Evolutionary conservation across 2,797 vertebrate genomes (phyloP).

Genomic region (Hypotaenidia okinawae): DNA sequence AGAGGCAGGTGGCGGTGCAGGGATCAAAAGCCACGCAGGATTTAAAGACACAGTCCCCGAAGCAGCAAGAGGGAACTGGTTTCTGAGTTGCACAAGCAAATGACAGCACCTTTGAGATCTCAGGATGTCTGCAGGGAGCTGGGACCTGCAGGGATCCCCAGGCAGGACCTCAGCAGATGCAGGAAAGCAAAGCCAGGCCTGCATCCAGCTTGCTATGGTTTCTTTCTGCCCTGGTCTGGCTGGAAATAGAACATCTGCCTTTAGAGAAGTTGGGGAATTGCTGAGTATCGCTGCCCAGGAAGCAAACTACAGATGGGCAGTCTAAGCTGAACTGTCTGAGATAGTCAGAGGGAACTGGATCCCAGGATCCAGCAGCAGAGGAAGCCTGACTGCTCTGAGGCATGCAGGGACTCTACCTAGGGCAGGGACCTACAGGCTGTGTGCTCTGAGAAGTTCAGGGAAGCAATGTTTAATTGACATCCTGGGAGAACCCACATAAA

Average conservation of each 20-base stretch:
- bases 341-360: neutral
- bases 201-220: neutral
- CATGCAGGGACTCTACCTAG: neutral
- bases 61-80: slow-evolving; percentile 45
- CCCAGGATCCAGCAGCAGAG: neutral
- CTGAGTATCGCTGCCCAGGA: neutral
- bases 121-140: neutral
- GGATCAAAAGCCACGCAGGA: slow-evolving; percentile 54
- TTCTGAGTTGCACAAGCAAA: slow-evolving; percentile 24
- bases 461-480: neutral
- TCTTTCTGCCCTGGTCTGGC: neutral
- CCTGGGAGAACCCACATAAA: neutral
- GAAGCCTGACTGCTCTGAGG: neutral
- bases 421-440: neutral
- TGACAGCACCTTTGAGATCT: slow-evolving; percentile 2
- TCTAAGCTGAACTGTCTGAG: neutral
- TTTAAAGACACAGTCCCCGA: slow-evolving; percentile 32
- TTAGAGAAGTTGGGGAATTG: neutral
- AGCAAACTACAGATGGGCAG: neutral
- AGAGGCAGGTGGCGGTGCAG: slow-evolving; percentile 37
- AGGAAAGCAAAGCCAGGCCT: neutral
- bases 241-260: slow-evolving; percentile 8
- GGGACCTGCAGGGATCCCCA: neutral
- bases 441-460: neutral
- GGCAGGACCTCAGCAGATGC: neutral